These are phyloP conservation scores for Drosophila sordidapex DNA, from an alignment of 2,888 invertebrate genomes.

Conservation along the genomic window DNA sequence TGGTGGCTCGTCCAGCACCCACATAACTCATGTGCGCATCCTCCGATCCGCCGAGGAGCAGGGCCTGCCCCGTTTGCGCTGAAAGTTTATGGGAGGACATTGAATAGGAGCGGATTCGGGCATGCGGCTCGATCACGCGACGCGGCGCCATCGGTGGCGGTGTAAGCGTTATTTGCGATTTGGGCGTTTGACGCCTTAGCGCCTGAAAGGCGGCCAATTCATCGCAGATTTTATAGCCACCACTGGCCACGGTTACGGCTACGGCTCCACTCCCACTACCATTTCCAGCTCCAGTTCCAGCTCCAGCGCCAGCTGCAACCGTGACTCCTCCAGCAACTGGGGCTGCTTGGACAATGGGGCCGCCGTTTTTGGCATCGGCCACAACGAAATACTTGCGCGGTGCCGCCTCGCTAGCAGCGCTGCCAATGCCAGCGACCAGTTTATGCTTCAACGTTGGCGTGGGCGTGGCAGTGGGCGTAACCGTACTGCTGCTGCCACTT, in stretches of 20 bases:
- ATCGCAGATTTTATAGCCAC: slow-evolving; percentile 19
- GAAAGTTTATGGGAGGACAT: slow-evolving; percentile 84
- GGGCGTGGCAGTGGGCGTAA: slow-evolving; percentile 3
- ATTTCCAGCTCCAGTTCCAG: background rate
- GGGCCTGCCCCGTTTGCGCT: slow-evolving; percentile 61
- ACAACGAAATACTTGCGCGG: slow-evolving; percentile 51
- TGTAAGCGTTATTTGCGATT: slow-evolving; percentile 80
- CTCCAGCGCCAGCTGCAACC: background rate
- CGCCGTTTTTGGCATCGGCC: slow-evolving; percentile 45
- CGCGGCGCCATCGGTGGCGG: slow-evolving; percentile 84
- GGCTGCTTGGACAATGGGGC: slow-evolving; percentile 16
- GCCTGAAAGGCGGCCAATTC: slow-evolving; percentile 9
- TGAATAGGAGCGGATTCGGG: slow-evolving; percentile 84
- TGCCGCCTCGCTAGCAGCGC: slow-evolving; percentile 25
- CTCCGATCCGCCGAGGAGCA: slow-evolving; percentile 20
- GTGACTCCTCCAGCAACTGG: background rate
- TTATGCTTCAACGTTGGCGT: slow-evolving; percentile 41
- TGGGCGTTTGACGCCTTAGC: slow-evolving; percentile 36
- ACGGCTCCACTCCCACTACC: background rate
- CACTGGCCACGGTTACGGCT: background rate
- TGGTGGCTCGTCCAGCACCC: slow-evolving; percentile 14
- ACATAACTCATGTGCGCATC: slow-evolving; percentile 44
- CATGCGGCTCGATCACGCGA: slow-evolving; percentile 78
- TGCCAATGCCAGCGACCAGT: slow-evolving; percentile 10
- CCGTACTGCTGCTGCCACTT: background rate